phyloP scores from a whole-genome alignment of 2,113 vertebrate genomes.

The Amphilophus citrinellus region DNA sequence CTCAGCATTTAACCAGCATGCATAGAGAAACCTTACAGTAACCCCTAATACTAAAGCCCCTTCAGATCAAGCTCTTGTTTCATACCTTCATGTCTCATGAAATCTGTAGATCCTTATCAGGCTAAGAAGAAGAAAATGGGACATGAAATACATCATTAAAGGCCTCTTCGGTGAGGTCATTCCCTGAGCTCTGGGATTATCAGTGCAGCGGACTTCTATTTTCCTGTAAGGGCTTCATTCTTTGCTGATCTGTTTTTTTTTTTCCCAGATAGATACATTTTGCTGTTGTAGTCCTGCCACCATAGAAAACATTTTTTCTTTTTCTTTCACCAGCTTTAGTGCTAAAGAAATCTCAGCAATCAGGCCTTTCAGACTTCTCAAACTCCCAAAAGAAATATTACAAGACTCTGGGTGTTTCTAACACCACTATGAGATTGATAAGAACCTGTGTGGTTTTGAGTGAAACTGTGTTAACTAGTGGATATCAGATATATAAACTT shows the following conservation, averaged over 20 bases:
- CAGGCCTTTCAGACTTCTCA: background rate
- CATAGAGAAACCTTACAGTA: background rate
- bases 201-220: constrained; percentile 37
- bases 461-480: background rate
- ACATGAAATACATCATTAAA: constrained; percentile 40
- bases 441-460: background rate
- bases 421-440: too few species aligned
- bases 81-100: constrained; percentile 35
- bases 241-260: constrained; percentile 57
- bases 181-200: constrained; percentile 48
- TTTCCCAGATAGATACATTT: constrained; percentile 24
- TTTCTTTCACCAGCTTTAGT: background rate
- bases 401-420: too few species aligned
- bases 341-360: background rate
- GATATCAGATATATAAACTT: background rate
- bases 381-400: background rate
- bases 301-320: too few species aligned
- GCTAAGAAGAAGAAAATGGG: constrained; percentile 38
- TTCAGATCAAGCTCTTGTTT: constrained; percentile 51
- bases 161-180: constrained; percentile 54
- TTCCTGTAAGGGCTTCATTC: constrained; percentile 29
- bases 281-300: background rate
- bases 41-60: background rate
- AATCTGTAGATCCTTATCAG: constrained; percentile 31
- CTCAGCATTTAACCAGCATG: background rate